Evolutionary conservation across 92 coral and sea anemone species (phyloP).

Genomic region (Actinernus sp.): DNA sequence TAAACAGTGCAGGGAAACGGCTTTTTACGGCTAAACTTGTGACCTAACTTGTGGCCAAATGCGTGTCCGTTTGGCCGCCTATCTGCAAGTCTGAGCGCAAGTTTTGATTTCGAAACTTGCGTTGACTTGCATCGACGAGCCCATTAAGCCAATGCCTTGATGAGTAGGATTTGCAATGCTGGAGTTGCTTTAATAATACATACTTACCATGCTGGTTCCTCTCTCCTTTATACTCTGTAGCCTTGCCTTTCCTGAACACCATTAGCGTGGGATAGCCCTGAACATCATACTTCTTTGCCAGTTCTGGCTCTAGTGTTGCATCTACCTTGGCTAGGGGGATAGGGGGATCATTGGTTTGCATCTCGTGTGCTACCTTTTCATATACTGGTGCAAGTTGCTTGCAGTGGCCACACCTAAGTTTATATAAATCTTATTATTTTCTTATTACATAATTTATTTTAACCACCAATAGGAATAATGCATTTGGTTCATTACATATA

Average conservation of each 20-base stretch:
- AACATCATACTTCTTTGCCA: conserved; percentile 79
- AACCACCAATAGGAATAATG: not conserved
- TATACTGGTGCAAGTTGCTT: conserved; percentile 96
- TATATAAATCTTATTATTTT: not conserved
- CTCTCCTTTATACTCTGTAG: conserved; percentile 89
- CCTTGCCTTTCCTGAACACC: conserved; percentile 94
- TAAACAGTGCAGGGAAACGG: too few relatives aligned
- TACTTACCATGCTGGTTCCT: conserved; percentile 85
- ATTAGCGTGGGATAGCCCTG: conserved; percentile 93
- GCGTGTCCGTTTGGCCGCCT: too few relatives aligned
- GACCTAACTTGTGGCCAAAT: too few relatives aligned
- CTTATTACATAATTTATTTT: not conserved
- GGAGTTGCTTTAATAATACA: too few relatives aligned
- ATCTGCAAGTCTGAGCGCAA: too few relatives aligned
- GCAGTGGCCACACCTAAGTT: conserved; percentile 99
- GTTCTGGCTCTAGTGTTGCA: conserved; percentile 77
- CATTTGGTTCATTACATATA: too few relatives aligned
- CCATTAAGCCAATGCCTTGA: too few relatives aligned
- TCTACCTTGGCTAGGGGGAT: conserved; percentile 94
- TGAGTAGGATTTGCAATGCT: too few relatives aligned
- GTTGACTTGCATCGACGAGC: too few relatives aligned
- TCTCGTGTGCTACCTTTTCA: conserved; percentile 93
- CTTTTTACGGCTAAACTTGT: too few relatives aligned
- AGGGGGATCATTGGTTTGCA: conserved; percentile 91
- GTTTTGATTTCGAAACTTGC: too few relatives aligned